These are phyloP conservation scores for Lasioglossum zephyrum DNA, from an alignment of 2,888 invertebrate genomes.

Conservation along the genomic window DNA sequence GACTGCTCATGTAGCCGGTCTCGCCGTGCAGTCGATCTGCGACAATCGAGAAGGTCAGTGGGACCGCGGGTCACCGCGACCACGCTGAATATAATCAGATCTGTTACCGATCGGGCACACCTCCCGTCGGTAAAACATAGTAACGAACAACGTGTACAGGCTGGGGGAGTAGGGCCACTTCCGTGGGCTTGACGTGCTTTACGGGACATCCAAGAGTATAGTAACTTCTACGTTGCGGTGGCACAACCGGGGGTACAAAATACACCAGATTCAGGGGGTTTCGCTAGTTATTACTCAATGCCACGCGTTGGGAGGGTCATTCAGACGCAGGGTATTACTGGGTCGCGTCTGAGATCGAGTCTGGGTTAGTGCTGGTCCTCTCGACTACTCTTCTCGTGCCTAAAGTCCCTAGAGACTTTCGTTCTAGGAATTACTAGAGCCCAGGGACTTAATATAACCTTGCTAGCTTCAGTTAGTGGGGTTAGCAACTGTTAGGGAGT, in stretches of 20 bases:
- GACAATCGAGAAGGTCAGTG: conserved; percentile 36
- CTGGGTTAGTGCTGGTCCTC: conserved; percentile 1
- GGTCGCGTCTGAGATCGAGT: conserved; percentile 2
- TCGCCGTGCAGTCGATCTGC: conserved; percentile 85
- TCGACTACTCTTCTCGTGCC: neutral
- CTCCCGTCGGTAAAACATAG: neutral
- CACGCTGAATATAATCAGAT: neutral
- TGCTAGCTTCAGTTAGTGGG: neutral
- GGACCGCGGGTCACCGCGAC: neutral
- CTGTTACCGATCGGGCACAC: neutral
- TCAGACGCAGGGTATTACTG: conserved; percentile 7
- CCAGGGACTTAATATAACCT: neutral
- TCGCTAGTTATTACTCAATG: conserved; percentile 25
- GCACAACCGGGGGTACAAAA: neutral
- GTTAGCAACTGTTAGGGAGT: neutral
- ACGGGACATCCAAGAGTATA: neutral
- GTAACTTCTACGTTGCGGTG: conserved; percentile 1
- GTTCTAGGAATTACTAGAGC: neutral
- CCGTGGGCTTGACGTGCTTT: neutral
- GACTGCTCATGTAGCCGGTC: conserved; percentile 94
- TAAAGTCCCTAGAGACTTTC: neutral
- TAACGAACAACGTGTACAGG: neutral
- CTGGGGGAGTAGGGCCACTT: neutral
- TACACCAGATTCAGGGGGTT: conserved; percentile 1
- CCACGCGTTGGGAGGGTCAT: conserved; percentile 9